phyloP scores from a whole-genome alignment of 2,113 vertebrate species.

The Fulica atra region DNA sequence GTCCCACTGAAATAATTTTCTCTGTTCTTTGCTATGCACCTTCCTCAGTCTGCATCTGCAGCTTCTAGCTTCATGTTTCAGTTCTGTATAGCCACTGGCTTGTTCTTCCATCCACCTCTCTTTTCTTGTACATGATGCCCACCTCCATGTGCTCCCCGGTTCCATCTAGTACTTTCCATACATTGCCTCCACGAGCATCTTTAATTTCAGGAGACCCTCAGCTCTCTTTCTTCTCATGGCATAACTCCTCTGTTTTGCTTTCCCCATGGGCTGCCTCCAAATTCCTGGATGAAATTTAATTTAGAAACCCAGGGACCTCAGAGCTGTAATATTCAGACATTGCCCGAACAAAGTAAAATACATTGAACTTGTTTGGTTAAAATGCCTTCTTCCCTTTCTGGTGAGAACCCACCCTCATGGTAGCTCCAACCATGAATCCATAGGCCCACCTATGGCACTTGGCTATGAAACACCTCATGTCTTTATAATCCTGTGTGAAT shows the following conservation, averaged over 20 bases:
- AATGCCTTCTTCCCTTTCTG: background rate
- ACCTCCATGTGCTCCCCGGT: background rate
- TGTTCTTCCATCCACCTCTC: background rate
- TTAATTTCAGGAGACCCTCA: background rate
- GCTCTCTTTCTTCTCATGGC: background rate
- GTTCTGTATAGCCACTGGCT: background rate
- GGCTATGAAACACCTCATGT: background rate
- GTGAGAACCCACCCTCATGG: background rate
- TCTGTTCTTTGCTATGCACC: background rate
- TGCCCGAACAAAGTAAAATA: background rate
- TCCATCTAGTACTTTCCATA: background rate
- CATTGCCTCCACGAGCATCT: background rate
- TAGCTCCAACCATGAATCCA: background rate
- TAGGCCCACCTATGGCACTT: background rate
- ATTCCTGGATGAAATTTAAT: background rate
- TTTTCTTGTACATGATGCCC: background rate
- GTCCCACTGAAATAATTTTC: background rate
- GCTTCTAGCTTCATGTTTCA: background rate
- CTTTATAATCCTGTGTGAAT: background rate
- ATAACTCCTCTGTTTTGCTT: background rate
- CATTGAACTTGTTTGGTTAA: background rate
- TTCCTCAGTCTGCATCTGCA: accelerated
- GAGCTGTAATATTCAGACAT: background rate
- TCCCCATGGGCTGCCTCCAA: background rate
- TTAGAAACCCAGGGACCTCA: background rate